phyloP scores from a whole-genome alignment of 64 coral and sea anemone species.

The Dendrophyllia cribrosa region DNA sequence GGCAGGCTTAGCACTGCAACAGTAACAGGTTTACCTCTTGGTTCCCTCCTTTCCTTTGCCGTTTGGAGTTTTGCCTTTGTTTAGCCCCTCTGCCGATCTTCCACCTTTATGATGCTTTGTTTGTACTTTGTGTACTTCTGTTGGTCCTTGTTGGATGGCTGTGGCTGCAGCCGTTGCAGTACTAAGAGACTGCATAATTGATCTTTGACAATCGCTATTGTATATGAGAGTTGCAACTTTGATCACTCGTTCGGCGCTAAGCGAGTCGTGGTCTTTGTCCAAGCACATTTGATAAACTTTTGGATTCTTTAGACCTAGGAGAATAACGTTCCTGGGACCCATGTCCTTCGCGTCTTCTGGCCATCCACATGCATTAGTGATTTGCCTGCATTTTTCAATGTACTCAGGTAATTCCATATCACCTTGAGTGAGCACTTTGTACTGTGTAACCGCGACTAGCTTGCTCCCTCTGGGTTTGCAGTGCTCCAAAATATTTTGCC shows the following conservation, averaged over 20 bases:
- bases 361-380: not conserved
- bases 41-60: too few species aligned
- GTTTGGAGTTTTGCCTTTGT: too few species aligned
- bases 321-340: not conserved
- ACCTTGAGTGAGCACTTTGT: not conserved
- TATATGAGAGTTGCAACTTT: slow-evolving; percentile 3
- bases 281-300: not conserved
- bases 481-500: not conserved
- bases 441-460: not conserved
- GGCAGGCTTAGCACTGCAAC: too few species aligned
- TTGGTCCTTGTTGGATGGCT: slow-evolving; percentile 13
- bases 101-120: slow-evolving; percentile 24
- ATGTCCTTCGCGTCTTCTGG: not conserved
- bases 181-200: slow-evolving; percentile 24
- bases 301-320: not conserved
- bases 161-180: slow-evolving; percentile 4
- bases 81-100: slow-evolving; percentile 32
- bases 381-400: not conserved
- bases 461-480: too few species aligned
- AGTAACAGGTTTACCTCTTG: too few species aligned
- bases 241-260: slow-evolving; percentile 13
- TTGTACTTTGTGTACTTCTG: slow-evolving; percentile 5
- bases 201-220: slow-evolving; percentile 43
- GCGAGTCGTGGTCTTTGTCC: not conserved
- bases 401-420: slow-evolving; percentile 16